Conservation (phyloP, 2,888 invertebrate genomes). For the Trypoxylon attenuatum region DNA sequence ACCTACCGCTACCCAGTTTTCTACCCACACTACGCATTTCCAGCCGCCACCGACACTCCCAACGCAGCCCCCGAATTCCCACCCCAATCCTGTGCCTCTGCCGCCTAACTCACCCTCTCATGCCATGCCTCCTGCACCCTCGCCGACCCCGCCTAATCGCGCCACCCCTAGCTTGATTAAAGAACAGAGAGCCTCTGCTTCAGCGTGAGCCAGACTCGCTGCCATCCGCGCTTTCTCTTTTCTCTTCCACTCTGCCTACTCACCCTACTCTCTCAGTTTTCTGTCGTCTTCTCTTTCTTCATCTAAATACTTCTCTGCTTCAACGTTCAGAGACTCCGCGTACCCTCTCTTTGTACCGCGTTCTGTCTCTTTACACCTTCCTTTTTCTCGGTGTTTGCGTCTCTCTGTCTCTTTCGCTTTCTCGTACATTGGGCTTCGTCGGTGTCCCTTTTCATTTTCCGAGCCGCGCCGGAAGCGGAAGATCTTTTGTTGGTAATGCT, state of each 20-base stretch:
- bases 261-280: conserved; percentile 8
- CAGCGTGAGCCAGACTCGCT: conserved; percentile 53
- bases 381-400: conserved; percentile 14
- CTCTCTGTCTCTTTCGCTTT: conserved; percentile 1
- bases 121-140: conserved; percentile 38
- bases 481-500: conserved; percentile 8
- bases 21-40: conserved; percentile 49
- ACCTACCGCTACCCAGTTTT: conserved; percentile 48
- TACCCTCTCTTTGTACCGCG: not conserved
- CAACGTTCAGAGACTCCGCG: conserved; percentile 2
- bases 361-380: conserved; percentile 5
- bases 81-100: conserved; percentile 31
- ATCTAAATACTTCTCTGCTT: conserved; percentile 2
- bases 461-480: conserved; percentile 15
- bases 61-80: conserved; percentile 44
- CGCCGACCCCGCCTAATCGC: conserved; percentile 70
- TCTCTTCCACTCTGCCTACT: conserved; percentile 12
- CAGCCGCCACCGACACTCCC: conserved; percentile 50
- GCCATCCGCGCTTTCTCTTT: conserved; percentile 22
- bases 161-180: conserved; percentile 70
- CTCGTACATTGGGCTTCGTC: not conserved
- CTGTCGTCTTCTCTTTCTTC: conserved; percentile 23
- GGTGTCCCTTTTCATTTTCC: conserved; percentile 2
- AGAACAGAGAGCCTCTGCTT: conserved; percentile 67
- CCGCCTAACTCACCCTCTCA: conserved; percentile 40